A percentile compares a stretch with the other conserved stretches of the same genome.
Conservation (phyloP, 2,797 vertebrate species). For the Valencia hispanica region DNA sequence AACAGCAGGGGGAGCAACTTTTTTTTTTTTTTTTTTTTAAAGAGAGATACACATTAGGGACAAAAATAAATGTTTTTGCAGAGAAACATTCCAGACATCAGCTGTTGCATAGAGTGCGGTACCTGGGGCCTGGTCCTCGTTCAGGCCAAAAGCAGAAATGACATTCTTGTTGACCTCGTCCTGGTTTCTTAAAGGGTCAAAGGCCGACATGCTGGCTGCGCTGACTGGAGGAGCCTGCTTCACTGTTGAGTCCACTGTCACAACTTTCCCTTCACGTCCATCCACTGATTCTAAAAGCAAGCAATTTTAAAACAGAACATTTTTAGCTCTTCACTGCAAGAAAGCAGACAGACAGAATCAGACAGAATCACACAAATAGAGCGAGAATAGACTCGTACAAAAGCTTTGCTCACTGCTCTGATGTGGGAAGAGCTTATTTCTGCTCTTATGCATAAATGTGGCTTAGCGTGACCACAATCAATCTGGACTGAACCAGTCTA, state of each 20-base stretch:
- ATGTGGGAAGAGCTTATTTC: slow-evolving; percentile 1
- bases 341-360: neutral
- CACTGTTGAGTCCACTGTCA: slow-evolving; percentile 85
- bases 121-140: slow-evolving; percentile 95
- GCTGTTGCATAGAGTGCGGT: slow-evolving; percentile 32
- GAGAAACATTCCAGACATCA: neutral
- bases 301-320: neutral
- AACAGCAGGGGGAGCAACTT: slow-evolving; percentile 85
- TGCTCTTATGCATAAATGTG: neutral
- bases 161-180: slow-evolving; percentile 99
- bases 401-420: slow-evolving; percentile 9
- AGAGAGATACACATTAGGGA: neutral
- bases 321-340: neutral
- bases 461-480: slow-evolving; percentile 37
- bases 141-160: slow-evolving; percentile 96
- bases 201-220: slow-evolving; percentile 98
- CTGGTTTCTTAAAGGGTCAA: slow-evolving; percentile 98
- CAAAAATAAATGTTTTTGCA: neutral
- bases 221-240: slow-evolving; percentile 94
- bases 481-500: slow-evolving; percentile 24
- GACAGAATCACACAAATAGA: neutral
- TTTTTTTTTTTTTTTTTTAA: neutral
- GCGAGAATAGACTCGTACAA: neutral
- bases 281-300: slow-evolving; percentile 84
- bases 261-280: slow-evolving; percentile 89